These are phyloP conservation scores for Micronisus gabar DNA, from an alignment of 2,113 vertebrate species.

Conservation along the genomic window DNA sequence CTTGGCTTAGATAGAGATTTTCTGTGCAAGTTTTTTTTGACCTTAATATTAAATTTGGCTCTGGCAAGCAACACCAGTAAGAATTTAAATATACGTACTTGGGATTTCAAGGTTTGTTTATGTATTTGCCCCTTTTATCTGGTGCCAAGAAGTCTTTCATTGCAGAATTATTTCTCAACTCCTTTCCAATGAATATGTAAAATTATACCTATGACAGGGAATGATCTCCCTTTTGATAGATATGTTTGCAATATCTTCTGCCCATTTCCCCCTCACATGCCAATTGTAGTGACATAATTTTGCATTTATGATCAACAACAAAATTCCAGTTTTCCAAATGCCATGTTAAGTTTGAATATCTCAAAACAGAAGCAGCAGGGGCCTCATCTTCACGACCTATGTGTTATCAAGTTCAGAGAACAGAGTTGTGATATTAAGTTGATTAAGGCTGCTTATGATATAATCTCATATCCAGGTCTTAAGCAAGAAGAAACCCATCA, in stretches of 20 bases:
- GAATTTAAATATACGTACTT: neutral
- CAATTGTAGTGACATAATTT: neutral
- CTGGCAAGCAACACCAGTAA: neutral
- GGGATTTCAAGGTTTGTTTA: neutral
- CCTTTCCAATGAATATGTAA: neutral
- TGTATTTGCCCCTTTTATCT: neutral
- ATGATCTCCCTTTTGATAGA: neutral
- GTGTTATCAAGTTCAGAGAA: neutral
- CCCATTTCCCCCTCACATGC: neutral
- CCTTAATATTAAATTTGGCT: slow-evolving; percentile 10
- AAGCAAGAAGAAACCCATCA: neutral
- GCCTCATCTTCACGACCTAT: neutral
- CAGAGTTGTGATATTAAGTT: neutral
- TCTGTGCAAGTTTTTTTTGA: slow-evolving; percentile 3
- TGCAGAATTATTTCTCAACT: neutral
- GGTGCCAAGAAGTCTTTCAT: neutral
- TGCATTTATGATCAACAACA: neutral
- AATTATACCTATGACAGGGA: neutral
- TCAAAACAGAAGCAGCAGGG: neutral
- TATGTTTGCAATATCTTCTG: neutral
- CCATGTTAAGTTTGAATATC: neutral
- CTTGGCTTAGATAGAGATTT: neutral
- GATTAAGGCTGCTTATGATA: neutral
- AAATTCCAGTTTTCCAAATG: neutral
- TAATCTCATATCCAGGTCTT: neutral